These are phyloP conservation scores for Chamaea fasciata DNA, from an alignment of 2,113 vertebrate species.

Conservation along the genomic window DNA sequence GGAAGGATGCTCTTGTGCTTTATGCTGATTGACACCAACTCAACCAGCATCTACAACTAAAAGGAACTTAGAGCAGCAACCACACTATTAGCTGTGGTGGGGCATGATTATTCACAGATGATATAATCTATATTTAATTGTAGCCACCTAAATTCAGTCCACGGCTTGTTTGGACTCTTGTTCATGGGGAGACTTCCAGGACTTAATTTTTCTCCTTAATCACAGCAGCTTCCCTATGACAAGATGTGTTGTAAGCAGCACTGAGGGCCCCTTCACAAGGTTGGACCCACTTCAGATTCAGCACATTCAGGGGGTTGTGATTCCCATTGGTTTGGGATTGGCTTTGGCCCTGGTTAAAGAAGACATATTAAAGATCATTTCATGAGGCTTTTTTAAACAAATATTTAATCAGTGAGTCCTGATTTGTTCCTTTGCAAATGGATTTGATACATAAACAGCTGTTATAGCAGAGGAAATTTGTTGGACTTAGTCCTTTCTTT, in stretches of 20 bases:
- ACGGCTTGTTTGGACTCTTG: neutral
- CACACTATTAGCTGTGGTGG: neutral
- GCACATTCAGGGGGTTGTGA: fast-evolving
- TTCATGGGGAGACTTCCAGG: neutral
- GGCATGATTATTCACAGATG: neutral
- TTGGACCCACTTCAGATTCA: neutral
- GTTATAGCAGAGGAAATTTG: neutral
- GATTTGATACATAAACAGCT: neutral
- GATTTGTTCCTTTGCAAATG: neutral
- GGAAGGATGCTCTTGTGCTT: neutral
- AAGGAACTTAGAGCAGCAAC: neutral
- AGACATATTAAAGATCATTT: neutral
- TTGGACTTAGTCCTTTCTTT: neutral
- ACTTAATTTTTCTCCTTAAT: neutral
- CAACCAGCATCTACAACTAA: neutral
- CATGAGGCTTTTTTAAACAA: neutral
- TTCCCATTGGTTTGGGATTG: neutral
- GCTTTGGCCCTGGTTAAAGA: neutral
- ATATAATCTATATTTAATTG: neutral
- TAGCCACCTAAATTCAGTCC: neutral
- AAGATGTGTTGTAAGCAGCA: neutral
- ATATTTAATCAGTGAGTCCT: neutral
- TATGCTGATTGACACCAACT: neutral
- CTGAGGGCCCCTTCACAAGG: neutral
- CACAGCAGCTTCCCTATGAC: neutral